Evolutionary conservation across 1,140 invertebrate species (phyloP).

Genomic region (Nephila pilipes): DNA sequence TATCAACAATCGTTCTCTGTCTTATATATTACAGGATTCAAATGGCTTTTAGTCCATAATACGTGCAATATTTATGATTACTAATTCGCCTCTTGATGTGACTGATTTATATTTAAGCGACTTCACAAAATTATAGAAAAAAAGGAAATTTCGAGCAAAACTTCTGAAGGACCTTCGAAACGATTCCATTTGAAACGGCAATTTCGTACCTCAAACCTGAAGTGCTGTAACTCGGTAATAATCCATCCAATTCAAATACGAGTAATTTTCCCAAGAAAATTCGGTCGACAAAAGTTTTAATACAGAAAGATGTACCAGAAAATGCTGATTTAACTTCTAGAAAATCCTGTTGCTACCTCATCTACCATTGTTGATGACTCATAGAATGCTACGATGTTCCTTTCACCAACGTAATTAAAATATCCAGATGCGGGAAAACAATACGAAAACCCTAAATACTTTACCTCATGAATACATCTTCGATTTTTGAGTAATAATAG

Average conservation of each 20-base stretch:
- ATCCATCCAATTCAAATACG: background rate
- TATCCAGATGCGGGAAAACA: background rate
- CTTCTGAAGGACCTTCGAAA: background rate
- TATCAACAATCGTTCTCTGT: background rate
- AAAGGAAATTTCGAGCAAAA: background rate
- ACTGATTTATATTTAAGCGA: background rate
- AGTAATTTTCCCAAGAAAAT: background rate
- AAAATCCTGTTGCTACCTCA: background rate
- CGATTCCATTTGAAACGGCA: background rate
- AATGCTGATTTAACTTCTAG: no score
- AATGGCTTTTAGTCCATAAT: background rate
- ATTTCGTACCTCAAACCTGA: background rate
- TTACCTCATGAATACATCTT: background rate
- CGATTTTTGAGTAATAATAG: background rate
- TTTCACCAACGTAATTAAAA: background rate
- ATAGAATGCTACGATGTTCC: background rate
- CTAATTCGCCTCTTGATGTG: background rate
- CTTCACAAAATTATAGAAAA: background rate
- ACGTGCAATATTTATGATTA: background rate
- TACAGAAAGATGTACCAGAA: background rate
- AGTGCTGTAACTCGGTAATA: background rate
- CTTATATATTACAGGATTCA: background rate
- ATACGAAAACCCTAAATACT: background rate
- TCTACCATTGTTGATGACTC: background rate
- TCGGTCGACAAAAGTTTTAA: background rate